Base-by-base conservation (phyloP, 2,113 vertebrate species). In the Rallus limicola region DNA sequence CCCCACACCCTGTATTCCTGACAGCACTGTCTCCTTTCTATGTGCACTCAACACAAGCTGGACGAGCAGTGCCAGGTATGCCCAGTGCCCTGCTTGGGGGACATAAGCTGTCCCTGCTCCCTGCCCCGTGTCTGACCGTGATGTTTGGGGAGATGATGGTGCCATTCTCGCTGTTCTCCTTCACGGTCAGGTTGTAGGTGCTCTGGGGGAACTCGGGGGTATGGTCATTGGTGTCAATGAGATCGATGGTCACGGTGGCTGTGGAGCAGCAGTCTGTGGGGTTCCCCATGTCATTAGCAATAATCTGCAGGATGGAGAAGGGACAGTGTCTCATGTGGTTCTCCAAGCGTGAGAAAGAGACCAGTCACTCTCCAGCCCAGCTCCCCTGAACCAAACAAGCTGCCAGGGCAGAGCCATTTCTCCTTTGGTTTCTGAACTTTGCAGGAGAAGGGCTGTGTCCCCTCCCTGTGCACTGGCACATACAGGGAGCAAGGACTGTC, bases 161-260 rank as follows among this genome's bases (percentile, higher is more conserved):
- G 82, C 98, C 98, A 2, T 23, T 5, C 2, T 71, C 9, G 81
- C 98, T 98, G 95, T 99, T 95, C 93, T 99, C 99, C 6, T 31
- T 0, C 76, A 99, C 97, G 0, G 1, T 25, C 28, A 99, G 70
- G 21, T 59, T 29, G 68, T 99, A 99, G 11, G 65, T 79, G 36
- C 93, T 96, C 6, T 98, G 1, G 26, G 62, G 11, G 79, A 99
- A 99, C 6, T 12, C 69, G 5, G 99, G 99, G 52, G 64, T 97
- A 91, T 99, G 98, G 97, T 99, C 99, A 5, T 99, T 99, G 42
- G 69, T 88, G 70, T 99, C 99, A 19, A 89, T 96, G 80, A 99
- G 96, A 21, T 90, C 16, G 48, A 99, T 98, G 65, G 98, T 99
- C 81, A 99, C 98, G 0, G 60, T 98, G 40, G 99, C 99, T 0